Evolutionary conservation across 2,888 invertebrate genomes (phyloP).

Genomic region (Acleris laterana): DNA sequence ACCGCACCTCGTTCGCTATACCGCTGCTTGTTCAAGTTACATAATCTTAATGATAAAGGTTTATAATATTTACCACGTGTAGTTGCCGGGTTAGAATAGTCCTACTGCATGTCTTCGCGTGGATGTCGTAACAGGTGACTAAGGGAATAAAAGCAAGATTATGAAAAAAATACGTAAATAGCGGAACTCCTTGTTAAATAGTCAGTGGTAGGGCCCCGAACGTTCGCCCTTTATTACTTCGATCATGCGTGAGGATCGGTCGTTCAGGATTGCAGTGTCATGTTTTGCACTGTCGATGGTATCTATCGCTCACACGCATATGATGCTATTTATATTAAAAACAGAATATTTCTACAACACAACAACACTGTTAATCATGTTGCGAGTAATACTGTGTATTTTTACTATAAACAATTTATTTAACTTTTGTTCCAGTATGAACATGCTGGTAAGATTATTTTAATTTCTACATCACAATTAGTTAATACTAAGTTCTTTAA

Average conservation of each 20-base stretch:
- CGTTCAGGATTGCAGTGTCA: not conserved
- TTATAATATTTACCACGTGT: too few species aligned
- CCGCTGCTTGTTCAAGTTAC: not conserved
- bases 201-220: too few species aligned
- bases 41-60: not conserved
- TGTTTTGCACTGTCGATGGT: not conserved
- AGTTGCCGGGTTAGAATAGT: too few species aligned
- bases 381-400: not conserved
- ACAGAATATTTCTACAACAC: not conserved
- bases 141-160: too few species aligned
- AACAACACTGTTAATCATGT: not conserved
- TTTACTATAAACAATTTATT: not conserved
- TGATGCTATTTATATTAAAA: not conserved
- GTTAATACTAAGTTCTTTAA: too few species aligned
- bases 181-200: too few species aligned
- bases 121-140: too few species aligned
- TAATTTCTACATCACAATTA: not conserved
- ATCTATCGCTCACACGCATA: constrained; percentile 10
- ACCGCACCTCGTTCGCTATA: not conserved
- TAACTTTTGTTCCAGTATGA: not conserved
- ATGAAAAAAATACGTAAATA: too few species aligned
- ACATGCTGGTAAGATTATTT: constrained; percentile 12
- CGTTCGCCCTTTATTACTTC: too few species aligned
- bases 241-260: too few species aligned
- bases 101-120: too few species aligned